phyloP scores from a whole-genome alignment of 1,140 invertebrate genomes.

The Batillaria attramentaria region DNA sequence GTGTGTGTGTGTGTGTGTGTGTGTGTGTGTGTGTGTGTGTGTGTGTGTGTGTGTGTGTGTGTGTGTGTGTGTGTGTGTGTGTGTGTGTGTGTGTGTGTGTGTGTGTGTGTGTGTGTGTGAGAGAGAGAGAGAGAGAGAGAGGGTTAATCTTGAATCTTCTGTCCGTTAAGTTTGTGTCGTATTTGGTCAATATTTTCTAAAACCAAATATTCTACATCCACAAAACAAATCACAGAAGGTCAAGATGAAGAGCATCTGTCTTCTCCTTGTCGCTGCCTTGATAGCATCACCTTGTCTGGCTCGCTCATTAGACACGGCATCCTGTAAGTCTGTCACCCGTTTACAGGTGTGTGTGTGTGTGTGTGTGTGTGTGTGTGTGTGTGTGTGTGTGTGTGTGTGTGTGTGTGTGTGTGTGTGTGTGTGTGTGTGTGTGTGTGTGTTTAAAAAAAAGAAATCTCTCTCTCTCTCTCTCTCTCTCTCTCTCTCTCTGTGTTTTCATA shows the following conservation, averaged over 20 bases:
- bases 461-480: neutral
- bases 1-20: neutral
- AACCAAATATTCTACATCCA: no score
- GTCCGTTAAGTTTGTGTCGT: neutral
- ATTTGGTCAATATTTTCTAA: neutral
- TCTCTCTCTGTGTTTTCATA: neutral
- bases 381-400: neutral
- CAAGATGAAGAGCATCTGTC: no score
- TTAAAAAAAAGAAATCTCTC: no score
- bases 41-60: constrained; percentile 14
- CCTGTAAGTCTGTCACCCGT: neutral
- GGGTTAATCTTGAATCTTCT: no score
- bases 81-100: neutral
- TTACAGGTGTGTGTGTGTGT: neutral
- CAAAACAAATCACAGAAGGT: no score
- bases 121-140: neutral
- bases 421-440: neutral
- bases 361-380: constrained; percentile 10
- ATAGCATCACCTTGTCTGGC: neutral
- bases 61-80: constrained; percentile 3
- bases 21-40: constrained; percentile 5
- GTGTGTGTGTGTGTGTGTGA: neutral
- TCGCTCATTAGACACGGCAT: neutral
- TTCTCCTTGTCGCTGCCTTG: neutral
- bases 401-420: neutral